Evolutionary conservation across 2,113 vertebrate species (phyloP), one percentile per base, ranked within the genome.

Genomic region (Cottus gobio): DNA sequence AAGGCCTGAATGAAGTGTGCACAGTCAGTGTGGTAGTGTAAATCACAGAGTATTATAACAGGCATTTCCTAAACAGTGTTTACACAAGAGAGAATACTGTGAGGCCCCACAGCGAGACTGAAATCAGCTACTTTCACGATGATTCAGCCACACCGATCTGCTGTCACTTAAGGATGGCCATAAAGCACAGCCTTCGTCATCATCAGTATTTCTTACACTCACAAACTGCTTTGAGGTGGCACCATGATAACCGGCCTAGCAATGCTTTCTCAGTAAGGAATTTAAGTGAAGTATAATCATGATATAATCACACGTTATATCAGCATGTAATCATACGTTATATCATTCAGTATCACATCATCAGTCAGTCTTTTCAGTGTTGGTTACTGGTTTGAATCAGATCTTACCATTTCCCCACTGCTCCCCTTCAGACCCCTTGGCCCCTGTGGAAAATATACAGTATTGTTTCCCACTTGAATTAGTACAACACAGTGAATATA

Each of bases 391-490:
- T 28, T 64, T 71, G 6, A 66, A 71, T 61, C 31, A 71, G 28
- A 84, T 80, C 96, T 97, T 95, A 99, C 98, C 95, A 97, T 96
- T 96, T 97, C 96, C 64, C 98, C 98, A 75, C 87, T 85, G 78
- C 82, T 93, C 92, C 98, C 98, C 87, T 95, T 99, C 80, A 95
- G 95, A 82, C 98, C 98, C 90, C 94, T 95, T 0, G 79, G 92
- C 64, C 98, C 98, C 98, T 99, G 89, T 61, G 88, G 93, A 76
- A 68, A 70, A 69, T 69, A 52, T 11, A 22, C 8, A 71, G 50
- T 7, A 34, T 12, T 54, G 20, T 56, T 42, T 71, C 26, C 9
- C 7, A 26, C 24, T 16, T 44, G 13, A 70, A 34, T 34, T 16
- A 37, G 46, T 37, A 63, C 18, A 34, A 42, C 34, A 34, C 39